These are phyloP conservation scores for Drosophila siamana DNA, from an alignment of 2,888 invertebrate genomes.

Conservation along the genomic window DNA sequence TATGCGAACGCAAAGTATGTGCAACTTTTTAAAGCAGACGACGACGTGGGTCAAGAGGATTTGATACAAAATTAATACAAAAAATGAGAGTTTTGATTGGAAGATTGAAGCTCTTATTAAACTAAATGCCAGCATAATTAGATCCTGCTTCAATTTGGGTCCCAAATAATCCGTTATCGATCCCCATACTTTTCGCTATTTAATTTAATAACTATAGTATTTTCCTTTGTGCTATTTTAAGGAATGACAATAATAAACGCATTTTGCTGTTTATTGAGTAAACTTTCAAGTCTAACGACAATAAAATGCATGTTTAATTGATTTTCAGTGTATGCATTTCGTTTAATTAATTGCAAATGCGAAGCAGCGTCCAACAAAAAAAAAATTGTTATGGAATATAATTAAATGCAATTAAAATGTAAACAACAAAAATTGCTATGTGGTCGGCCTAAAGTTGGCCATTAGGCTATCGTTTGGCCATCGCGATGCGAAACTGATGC, in stretches of 20 bases:
- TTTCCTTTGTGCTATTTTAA: neutral
- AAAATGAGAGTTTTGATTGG: neutral
- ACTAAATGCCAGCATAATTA: neutral
- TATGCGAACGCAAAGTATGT: slow-evolving; percentile 30
- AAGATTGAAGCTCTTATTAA: neutral
- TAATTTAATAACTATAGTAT: too few relatives aligned
- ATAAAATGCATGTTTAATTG: slow-evolving; percentile 2
- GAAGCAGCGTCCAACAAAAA: slow-evolving; percentile 5
- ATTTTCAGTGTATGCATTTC: slow-evolving; percentile 8
- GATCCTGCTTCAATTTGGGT: too few relatives aligned
- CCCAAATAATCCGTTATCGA: too few relatives aligned
- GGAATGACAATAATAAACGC: neutral
- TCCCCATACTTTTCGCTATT: too few relatives aligned
- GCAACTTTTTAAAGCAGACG: slow-evolving; percentile 8
- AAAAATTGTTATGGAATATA: slow-evolving; percentile 23
- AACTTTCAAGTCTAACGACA: neutral
- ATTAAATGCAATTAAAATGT: slow-evolving; percentile 41
- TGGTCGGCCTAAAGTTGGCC: slow-evolving; percentile 7
- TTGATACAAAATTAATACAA: neutral
- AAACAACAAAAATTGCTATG: slow-evolving; percentile 16
- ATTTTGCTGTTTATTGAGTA: neutral
- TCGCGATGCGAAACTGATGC: slow-evolving; percentile 34
- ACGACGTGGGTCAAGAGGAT: neutral
- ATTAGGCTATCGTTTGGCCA: slow-evolving; percentile 34
- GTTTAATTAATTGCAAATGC: slow-evolving; percentile 25